These are phyloP conservation scores for Melierax canorus DNA, from an alignment of 2,113 vertebrate genomes.

Conservation along the genomic window DNA sequence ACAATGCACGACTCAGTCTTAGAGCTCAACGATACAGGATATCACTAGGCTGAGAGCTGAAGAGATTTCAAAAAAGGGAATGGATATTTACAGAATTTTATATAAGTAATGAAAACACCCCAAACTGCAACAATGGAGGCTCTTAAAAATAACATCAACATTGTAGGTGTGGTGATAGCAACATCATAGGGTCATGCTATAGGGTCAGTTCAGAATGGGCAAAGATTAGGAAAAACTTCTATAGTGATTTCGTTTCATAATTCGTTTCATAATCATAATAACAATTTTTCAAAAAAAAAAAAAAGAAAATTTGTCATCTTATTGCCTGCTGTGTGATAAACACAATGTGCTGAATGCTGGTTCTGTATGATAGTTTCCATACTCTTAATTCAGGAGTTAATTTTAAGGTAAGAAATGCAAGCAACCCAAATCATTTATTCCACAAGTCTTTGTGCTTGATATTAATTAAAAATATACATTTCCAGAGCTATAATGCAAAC, in stretches of 20 bases:
- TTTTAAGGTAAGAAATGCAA: background rate
- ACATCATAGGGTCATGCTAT: background rate
- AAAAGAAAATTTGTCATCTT: background rate
- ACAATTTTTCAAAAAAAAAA: too few species aligned
- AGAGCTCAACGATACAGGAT: background rate
- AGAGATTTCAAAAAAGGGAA: background rate
- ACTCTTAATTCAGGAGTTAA: background rate
- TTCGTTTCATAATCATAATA: too few species aligned
- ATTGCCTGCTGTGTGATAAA: background rate
- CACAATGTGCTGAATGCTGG: background rate
- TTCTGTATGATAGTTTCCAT: background rate
- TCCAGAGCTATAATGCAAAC: background rate
- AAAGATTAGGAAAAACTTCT: background rate
- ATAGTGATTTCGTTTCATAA: background rate
- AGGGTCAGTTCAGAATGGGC: background rate
- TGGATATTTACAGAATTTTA: background rate
- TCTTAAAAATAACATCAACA: background rate
- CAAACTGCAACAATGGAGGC: background rate
- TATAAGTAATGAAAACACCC: background rate
- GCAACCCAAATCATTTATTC: background rate
- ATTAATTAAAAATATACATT: background rate
- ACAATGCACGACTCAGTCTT: rapidly evolving
- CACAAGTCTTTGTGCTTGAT: background rate
- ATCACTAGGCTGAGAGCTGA: background rate
- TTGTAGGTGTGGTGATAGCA: background rate